phyloP scores from a whole-genome alignment of 2,113 vertebrate species.

The Onychorhynchus coronatus region DNA sequence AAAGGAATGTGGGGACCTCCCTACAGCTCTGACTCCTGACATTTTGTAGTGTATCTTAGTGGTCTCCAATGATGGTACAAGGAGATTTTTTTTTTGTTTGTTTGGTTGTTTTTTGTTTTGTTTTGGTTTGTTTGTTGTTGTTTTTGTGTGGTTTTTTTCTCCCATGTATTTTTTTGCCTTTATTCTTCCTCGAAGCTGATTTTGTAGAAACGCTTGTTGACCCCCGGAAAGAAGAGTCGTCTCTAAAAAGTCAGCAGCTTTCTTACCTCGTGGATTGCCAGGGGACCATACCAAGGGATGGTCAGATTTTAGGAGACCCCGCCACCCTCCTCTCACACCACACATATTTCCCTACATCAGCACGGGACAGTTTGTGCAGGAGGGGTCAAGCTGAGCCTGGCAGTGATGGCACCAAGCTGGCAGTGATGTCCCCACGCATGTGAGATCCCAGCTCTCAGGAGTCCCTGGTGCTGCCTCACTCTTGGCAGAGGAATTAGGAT shows the following conservation, averaged over 20 bases:
- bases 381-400: neutral
- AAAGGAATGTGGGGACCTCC: neutral
- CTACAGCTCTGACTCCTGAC: neutral
- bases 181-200: neutral
- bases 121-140: too few relatives aligned
- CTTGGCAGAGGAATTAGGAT: neutral
- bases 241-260: neutral
- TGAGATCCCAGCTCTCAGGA: neutral
- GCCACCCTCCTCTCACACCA: neutral
- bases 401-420: neutral
- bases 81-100: too few relatives aligned
- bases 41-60: neutral
- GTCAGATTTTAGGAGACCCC: neutral
- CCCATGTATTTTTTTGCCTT: neutral
- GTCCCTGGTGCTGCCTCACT: neutral
- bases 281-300: fast-evolving
- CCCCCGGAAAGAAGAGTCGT: neutral
- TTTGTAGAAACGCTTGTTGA: neutral
- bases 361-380: fast-evolving
- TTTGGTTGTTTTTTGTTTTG: too few relatives aligned
- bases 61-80: neutral
- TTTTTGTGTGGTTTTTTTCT: too few relatives aligned
- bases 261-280: neutral
- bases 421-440: too few relatives aligned
- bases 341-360: fast-evolving